Conservation (phyloP, 2,113 vertebrate species). For the Oostethus manadensis region DNA sequence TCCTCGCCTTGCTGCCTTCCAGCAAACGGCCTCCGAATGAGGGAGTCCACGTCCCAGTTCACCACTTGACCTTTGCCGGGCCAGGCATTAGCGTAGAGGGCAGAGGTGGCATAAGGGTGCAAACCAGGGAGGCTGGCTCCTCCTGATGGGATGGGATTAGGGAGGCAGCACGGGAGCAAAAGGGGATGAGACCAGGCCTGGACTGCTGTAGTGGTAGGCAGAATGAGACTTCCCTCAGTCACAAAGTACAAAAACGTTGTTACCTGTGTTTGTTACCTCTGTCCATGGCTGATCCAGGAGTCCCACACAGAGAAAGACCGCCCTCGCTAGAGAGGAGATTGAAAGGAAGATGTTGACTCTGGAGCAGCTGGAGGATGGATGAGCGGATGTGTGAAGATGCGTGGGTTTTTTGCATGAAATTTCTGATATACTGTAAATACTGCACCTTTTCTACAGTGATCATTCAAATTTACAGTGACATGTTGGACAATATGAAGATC, state of each 20-base stretch:
- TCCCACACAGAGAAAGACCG: slow-evolving; percentile 39
- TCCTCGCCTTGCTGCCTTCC: slow-evolving; percentile 21
- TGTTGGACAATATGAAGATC: too few relatives aligned
- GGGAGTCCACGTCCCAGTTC: slow-evolving; percentile 41
- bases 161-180: slow-evolving; percentile 60
- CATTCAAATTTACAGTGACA: too few relatives aligned
- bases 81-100: slow-evolving; percentile 34
- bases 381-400: slow-evolving; percentile 1
- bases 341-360: slow-evolving; percentile 24
- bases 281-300: slow-evolving; percentile 38
- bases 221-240: neutral
- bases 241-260: neutral
- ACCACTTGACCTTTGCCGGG: slow-evolving; percentile 25
- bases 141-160: slow-evolving; percentile 48
- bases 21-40: slow-evolving; percentile 15
- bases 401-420: too few relatives aligned
- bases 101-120: slow-evolving; percentile 9
- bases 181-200: slow-evolving; percentile 52
- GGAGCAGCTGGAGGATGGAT: slow-evolving; percentile 42
- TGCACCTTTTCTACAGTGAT: too few relatives aligned
- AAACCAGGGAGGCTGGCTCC: slow-evolving; percentile 20
- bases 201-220: slow-evolving; percentile 32
- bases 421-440: too few relatives aligned
- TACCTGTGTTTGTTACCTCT: slow-evolving; percentile 41
- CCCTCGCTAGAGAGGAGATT: slow-evolving; percentile 36